Conservation (phyloP, 2,113 vertebrate genomes). For the Guaruba guarouba region DNA sequence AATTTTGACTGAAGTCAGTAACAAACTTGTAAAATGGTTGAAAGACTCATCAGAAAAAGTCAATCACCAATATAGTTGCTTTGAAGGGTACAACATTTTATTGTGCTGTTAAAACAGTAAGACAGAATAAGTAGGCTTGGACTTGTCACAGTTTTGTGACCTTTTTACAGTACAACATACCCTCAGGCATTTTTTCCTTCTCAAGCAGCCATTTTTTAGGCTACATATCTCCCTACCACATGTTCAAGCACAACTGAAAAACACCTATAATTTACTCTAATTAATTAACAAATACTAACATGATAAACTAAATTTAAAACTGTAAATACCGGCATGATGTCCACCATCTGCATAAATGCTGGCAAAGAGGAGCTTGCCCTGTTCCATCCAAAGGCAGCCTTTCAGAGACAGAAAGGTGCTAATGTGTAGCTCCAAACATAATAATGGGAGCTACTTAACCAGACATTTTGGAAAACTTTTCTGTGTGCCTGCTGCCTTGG, state of each 20-base stretch:
- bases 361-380: not conserved
- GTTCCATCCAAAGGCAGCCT: not conserved
- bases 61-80: not conserved
- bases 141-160: not conserved
- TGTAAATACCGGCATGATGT: not conserved
- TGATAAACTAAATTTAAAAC: not conserved
- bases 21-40: not conserved
- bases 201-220: not conserved
- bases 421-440: not conserved
- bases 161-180: not conserved
- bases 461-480: not conserved
- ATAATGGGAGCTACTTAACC: not conserved
- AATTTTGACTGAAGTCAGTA: not conserved
- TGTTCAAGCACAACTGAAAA: not conserved
- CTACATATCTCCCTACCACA: not conserved
- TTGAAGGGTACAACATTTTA: not conserved
- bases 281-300: not conserved
- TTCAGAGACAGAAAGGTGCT: not conserved
- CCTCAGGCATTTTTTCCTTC: not conserved
- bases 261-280: not conserved
- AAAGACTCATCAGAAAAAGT: not conserved
- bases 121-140: not conserved
- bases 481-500: not conserved
- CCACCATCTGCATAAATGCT: rapidly evolving
- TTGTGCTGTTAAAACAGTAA: not conserved